Conservation (phyloP, 23 tunicate genomes). For the Oikopleura dioica region DNA sequence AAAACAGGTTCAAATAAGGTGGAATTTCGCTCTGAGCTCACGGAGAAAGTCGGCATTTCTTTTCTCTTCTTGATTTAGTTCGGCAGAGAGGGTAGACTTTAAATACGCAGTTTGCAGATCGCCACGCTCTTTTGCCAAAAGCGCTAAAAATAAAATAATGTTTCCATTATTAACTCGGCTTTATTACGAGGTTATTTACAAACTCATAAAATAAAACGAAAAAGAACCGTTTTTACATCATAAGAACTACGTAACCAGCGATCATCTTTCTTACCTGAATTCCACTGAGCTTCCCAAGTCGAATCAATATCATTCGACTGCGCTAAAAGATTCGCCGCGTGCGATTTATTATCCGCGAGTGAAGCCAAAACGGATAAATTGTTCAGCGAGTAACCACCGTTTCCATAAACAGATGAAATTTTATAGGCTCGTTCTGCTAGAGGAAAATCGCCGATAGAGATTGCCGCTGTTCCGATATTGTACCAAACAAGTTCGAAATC, state of each 20-base stretch:
- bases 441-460: neutral
- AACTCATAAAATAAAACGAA: neutral
- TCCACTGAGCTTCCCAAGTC: slow-evolving; percentile 10
- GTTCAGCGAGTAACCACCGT: slow-evolving; percentile 2
- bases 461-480: neutral
- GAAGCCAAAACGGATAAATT: neutral
- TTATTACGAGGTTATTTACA: neutral
- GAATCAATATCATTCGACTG: neutral
- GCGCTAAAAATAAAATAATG: neutral
- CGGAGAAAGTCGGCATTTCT: neutral
- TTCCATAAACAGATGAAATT: neutral
- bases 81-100: neutral
- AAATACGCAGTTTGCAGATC: neutral
- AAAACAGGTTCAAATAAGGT: neutral
- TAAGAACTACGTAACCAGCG: neutral
- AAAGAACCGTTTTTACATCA: neutral
- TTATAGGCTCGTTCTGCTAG: slow-evolving; percentile 9
- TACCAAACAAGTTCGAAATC: neutral
- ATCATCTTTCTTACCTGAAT: neutral
- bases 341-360: neutral
- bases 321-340: neutral
- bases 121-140: neutral
- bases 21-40: neutral
- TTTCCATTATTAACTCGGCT: neutral
- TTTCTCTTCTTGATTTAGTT: neutral